phyloP scores from a whole-genome alignment of 2,888 invertebrate species.

The Microchrysa polita region DNA sequence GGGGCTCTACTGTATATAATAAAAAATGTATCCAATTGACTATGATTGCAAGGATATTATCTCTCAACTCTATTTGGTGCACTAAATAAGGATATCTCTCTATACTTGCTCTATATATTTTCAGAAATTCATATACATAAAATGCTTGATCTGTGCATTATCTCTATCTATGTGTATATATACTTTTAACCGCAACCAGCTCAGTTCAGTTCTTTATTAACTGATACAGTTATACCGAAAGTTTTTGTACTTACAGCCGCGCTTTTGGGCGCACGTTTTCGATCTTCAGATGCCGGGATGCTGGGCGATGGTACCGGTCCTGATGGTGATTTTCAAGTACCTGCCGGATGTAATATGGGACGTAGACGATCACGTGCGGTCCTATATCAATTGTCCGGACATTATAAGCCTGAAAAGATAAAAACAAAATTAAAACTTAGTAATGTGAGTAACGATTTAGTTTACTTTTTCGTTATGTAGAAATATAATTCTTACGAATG shows the following conservation, averaged over 20 bases:
- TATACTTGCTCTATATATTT: no score
- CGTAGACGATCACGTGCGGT: conserved; percentile 93
- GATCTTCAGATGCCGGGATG: conserved; percentile 81
- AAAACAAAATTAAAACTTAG: conserved; percentile 94
- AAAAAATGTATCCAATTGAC: no score
- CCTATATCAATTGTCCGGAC: conserved; percentile 95
- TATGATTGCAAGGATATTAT: no score
- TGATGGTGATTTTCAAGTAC: conserved; percentile 78
- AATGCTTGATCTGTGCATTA: no score
- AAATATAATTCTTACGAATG: no score
- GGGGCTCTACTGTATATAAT: no score
- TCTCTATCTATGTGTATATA: neutral
- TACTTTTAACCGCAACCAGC: conserved; percentile 25
- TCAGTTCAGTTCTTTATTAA: conserved; percentile 42
- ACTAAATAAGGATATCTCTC: no score
- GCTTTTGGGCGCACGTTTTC: conserved; percentile 81
- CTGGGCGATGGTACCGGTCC: conserved; percentile 85
- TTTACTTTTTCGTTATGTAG: no score
- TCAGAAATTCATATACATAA: no score
- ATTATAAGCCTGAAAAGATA: conserved; percentile 93
- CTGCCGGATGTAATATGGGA: conserved; percentile 89
- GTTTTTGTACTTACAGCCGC: conserved; percentile 73
- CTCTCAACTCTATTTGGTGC: no score
- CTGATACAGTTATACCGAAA: conserved; percentile 54
- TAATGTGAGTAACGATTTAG: conserved; percentile 77